Base-by-base conservation (phyloP, 2,888 invertebrate genomes). In the Oscheius myriophilus region DNA sequence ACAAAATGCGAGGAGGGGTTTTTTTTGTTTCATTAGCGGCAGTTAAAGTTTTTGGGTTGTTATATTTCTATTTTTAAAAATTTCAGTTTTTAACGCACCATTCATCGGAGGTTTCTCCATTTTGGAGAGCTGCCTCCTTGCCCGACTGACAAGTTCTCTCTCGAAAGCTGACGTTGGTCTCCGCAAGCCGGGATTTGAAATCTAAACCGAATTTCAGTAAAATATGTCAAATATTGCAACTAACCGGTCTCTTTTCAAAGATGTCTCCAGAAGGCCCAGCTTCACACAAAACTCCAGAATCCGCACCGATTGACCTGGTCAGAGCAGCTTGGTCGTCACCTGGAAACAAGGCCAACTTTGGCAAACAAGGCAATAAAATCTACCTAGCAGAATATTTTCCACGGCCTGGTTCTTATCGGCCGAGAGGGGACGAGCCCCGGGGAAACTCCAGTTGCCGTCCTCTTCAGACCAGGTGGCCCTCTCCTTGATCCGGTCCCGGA, bases 401-500 rank as follows among this genome's bases (percentile, higher is more conserved):
- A 45, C 59, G 6, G 59, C 51, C 16, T 51, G 59, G 18, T 46
- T 16, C 49, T 61, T 61, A 21, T 43, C 67, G 26, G 68, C 41
- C 16, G 62, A 53, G n/a, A 68, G 57, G 12, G 68, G 68, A n/a
- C 68, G 53, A 16, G 68, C 68, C 7, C 68, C 68, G 6, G 68
- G 68, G 6, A 76, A 41, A 18, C 58, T 68, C 80, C 80, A 80
- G 21, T 33, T 42, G 42, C 52, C 55, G 6, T 93, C 93, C 71
- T 92, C 91, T 76, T 94, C 94, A 86, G 94, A 93, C 87, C 91
- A 93, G 62, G 91, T 89, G 16, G 93, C 91, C 78, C 92, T 89
- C 54, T 91, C 91, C 72, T 92, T 89, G 3, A 94, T 89, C 73
- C 79, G 71, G 39, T 85, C 81, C 16, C 78, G 66, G 2, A 86